Evolutionary conservation across 2,113 vertebrate genomes (phyloP), one percentile per base, ranked within the genome.

Genomic region (Quiscalus mexicanus): DNA sequence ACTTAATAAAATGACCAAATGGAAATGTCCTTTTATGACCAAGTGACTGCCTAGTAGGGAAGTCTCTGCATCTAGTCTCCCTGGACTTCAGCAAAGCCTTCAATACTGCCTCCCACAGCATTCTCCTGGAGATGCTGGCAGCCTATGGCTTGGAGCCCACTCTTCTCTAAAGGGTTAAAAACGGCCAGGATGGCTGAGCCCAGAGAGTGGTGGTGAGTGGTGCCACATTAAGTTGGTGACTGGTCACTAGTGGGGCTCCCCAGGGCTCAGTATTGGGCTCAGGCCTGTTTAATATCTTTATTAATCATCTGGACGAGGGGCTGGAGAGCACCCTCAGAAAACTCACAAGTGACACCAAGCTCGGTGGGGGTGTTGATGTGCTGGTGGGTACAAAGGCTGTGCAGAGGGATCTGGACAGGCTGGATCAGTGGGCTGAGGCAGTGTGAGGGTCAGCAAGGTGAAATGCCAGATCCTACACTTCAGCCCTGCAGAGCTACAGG

Each of bases 341-440:
- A 17, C 9, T 50, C 0, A 0, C 16, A 35, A 35, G 21, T 58
- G 25, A 21, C 10, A 7, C 15, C 35, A 31, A 11, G 52, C 14
- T 30, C 21, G 35, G 71, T 41, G 31, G 35, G 13, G 37, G 35
- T 59, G 62, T 25, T 59, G 25, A 27, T 59, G 24, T 67, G 35
- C 52, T 76, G 71, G 52, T 22, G 37, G 14, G 14, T 21, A 10
- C 21, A 11, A 49, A 59, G 21, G 37, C 25, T 52, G 44, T 86
- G 44, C 53, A 59, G 39, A 68, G 53, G 37, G 53, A 18, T 35
- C 35, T 67, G 52, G 35, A 50, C 52, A 76, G 83, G 62, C 71
- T 59, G 42, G 52, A 67, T 67, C 25, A 20, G 3, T 50, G 44
- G 35, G 35, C 52, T 67, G 52, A 67, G 52, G 35, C 42, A 47